These are phyloP conservation scores for Hydrolagus colliei DNA, from an alignment of 2,797 vertebrate species.

Conservation along the genomic window DNA sequence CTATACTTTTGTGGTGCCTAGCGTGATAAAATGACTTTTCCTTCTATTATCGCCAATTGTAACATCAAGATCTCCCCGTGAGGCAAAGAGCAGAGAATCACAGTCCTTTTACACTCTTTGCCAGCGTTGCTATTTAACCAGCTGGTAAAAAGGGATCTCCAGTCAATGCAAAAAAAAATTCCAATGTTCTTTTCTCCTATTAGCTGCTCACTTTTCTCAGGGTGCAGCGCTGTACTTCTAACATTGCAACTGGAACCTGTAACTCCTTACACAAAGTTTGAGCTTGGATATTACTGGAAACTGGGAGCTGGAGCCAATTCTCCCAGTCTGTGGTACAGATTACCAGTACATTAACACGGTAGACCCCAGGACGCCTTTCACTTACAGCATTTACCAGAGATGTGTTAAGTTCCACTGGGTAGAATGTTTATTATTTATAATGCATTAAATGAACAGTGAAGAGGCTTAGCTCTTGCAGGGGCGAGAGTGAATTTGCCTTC, in stretches of 20 bases:
- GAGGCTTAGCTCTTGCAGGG: background rate
- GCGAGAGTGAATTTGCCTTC: background rate
- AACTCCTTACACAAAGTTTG: background rate
- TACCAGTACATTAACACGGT: background rate
- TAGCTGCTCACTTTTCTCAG: background rate
- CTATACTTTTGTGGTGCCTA: background rate
- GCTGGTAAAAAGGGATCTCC: background rate
- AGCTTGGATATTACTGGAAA: background rate
- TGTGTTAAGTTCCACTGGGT: background rate
- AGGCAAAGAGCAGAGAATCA: background rate
- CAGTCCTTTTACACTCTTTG: background rate
- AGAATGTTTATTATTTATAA: slow-evolving; percentile 18
- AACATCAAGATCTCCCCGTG: background rate
- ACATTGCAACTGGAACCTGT: too few species aligned
- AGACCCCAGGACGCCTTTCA: background rate
- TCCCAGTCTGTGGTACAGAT: background rate
- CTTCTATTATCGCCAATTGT: background rate
- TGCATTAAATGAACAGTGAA: background rate
- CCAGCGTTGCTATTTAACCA: background rate
- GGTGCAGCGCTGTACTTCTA: too few species aligned
- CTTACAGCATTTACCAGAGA: background rate
- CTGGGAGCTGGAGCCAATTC: background rate
- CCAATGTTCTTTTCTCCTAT: background rate
- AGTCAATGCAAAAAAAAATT: background rate
- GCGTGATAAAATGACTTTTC: background rate